These are phyloP conservation scores for Notospermus geniculatus DNA, from an alignment of 1,140 invertebrate genomes.

Conservation along the genomic window DNA sequence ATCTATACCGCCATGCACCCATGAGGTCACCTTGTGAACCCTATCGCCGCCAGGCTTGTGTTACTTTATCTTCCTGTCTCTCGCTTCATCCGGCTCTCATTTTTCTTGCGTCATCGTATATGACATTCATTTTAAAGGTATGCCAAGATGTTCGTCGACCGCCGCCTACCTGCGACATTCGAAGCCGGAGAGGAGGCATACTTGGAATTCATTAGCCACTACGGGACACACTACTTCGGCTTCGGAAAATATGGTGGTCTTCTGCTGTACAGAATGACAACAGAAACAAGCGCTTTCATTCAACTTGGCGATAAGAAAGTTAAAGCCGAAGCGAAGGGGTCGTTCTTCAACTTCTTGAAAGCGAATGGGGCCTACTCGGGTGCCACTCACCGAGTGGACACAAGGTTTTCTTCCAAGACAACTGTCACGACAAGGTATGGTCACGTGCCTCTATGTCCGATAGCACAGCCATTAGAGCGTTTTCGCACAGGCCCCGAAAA, in stretches of 20 bases:
- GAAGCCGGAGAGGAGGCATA: no score
- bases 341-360: slow-evolving; percentile 22
- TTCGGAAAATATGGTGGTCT: slow-evolving; percentile 20
- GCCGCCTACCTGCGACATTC: no score
- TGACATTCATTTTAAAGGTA: no score
- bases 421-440: background rate
- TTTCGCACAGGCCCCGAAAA: no score
- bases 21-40: no score
- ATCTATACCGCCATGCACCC: no score
- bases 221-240: slow-evolving; percentile 23
- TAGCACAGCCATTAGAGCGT: no score
- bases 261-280: slow-evolving; percentile 12
- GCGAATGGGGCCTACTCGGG: slow-evolving; percentile 10
- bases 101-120: no score
- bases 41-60: no score
- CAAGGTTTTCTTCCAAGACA: slow-evolving; percentile 11
- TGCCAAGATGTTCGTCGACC: no score
- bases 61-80: no score
- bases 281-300: slow-evolving; percentile 13
- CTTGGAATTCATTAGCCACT: slow-evolving; percentile 18
- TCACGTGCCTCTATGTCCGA: background rate
- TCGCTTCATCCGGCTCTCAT: no score
- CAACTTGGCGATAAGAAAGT: slow-evolving; percentile 9
- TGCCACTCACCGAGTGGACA: slow-evolving; percentile 9
- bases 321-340: slow-evolving; percentile 17